These are phyloP conservation scores for Drosophila kurseongensis DNA, from an alignment of 1,140 invertebrate genomes.

Conservation along the genomic window DNA sequence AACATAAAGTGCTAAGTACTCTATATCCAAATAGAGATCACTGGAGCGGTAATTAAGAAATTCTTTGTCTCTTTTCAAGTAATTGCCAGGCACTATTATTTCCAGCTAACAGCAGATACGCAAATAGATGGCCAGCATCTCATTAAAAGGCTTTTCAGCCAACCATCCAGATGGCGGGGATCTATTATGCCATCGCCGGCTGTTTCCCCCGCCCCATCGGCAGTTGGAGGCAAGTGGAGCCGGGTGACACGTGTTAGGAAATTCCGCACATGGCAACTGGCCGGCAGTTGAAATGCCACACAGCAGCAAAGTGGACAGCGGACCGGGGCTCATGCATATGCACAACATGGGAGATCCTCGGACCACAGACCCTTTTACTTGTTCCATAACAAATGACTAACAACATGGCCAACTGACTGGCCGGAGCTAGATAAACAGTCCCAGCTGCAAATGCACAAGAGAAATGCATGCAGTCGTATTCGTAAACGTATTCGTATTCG, in stretches of 20 bases:
- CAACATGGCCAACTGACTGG: slow-evolving; percentile 66
- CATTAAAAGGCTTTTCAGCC: slow-evolving; percentile 16
- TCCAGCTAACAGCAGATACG: background rate
- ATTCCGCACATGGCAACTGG: slow-evolving; percentile 72
- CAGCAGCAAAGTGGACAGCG: slow-evolving; percentile 40
- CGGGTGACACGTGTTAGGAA: slow-evolving; percentile 75
- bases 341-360: slow-evolving; percentile 53
- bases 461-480: slow-evolving; percentile 40
- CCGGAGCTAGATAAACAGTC: slow-evolving; percentile 69
- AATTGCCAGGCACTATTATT: background rate
- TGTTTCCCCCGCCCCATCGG: background rate
- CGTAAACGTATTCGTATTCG: slow-evolving; percentile 2
- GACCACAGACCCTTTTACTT: slow-evolving; percentile 57
- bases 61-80: slow-evolving; percentile 2
- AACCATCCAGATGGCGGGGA: background rate
- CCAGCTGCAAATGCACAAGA: slow-evolving; percentile 46
- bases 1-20: too few species aligned
- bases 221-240: slow-evolving; percentile 54
- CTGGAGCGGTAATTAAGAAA: background rate
- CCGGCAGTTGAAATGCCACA: slow-evolving; percentile 70
- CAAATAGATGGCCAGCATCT: slow-evolving; percentile 17
- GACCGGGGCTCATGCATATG: slow-evolving; percentile 63
- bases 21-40: too few species aligned
- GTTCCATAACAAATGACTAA: slow-evolving; percentile 82
- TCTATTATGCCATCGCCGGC: slow-evolving; percentile 31